Evolutionary conservation across 2,888 invertebrate genomes (phyloP).

Genomic region (Bombyx huttoni): DNA sequence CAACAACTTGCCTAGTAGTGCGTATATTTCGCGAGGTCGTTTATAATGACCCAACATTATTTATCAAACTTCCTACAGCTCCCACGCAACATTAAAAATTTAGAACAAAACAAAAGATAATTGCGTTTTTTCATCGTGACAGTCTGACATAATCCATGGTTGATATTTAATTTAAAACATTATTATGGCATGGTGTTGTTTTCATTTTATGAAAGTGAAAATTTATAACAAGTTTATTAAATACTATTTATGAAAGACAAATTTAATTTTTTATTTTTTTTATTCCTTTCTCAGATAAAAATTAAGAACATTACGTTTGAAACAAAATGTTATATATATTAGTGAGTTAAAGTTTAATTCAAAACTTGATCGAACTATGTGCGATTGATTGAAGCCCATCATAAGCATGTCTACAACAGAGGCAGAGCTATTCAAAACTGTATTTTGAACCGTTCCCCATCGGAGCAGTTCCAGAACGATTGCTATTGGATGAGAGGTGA

Average conservation of each 20-base stretch:
- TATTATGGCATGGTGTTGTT: no score
- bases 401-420: not conserved
- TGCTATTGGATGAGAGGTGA: slow-evolving; percentile 82
- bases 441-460: slow-evolving; percentile 64
- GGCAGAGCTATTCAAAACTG: slow-evolving; percentile 31
- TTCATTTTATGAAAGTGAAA: no score
- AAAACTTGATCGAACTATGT: not conserved
- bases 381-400: not conserved
- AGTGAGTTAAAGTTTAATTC: no score
- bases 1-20: slow-evolving; percentile 14
- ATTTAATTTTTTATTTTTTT: no score
- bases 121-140: not conserved
- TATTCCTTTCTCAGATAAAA: no score
- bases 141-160: no score
- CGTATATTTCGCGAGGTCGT: slow-evolving; percentile 22
- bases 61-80: slow-evolving; percentile 15
- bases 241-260: no score
- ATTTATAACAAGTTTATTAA: no score
- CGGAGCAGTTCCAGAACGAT: slow-evolving; percentile 60
- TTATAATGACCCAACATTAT: slow-evolving; percentile 22
- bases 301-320: no score
- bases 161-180: no score
- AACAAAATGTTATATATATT: no score
- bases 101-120: not conserved
- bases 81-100: slow-evolving; percentile 18